Evolutionary conservation across 2,888 invertebrate genomes (phyloP).

Genomic region (Tridacna gigas): DNA sequence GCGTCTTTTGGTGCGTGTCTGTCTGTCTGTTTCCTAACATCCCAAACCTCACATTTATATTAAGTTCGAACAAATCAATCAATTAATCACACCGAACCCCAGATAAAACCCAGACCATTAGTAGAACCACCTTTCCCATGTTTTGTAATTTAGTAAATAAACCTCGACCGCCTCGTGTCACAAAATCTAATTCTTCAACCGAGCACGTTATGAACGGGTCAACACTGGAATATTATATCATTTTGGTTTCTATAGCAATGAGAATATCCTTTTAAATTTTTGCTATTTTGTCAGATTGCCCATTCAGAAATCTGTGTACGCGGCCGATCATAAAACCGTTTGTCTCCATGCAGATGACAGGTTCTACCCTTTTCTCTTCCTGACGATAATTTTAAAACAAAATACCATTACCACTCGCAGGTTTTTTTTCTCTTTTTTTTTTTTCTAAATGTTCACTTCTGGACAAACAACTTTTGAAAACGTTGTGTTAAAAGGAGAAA

Average conservation of each 20-base stretch:
- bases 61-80: no score
- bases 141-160: conserved; percentile 29
- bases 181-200: conserved; percentile 19
- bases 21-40: background rate
- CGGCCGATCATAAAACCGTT: conserved; percentile 49
- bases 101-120: background rate
- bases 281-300: conserved; percentile 62
- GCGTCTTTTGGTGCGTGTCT: background rate
- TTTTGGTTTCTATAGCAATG: conserved; percentile 66
- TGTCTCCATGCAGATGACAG: conserved; percentile 58
- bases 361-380: background rate
- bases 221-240: conserved; percentile 58
- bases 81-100: no score
- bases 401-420: no score
- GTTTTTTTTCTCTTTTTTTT: no score
- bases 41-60: no score
- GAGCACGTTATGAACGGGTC: conserved; percentile 44
- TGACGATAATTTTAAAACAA: no score
- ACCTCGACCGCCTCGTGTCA: conserved; percentile 14
- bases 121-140: conserved; percentile 15
- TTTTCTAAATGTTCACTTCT: background rate
- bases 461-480: no score
- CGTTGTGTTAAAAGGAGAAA: no score
- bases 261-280: conserved; percentile 62
- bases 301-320: conserved; percentile 61